phyloP scores from a whole-genome alignment of 2,797 vertebrate genomes.

The Myripristis jacobus region DNA sequence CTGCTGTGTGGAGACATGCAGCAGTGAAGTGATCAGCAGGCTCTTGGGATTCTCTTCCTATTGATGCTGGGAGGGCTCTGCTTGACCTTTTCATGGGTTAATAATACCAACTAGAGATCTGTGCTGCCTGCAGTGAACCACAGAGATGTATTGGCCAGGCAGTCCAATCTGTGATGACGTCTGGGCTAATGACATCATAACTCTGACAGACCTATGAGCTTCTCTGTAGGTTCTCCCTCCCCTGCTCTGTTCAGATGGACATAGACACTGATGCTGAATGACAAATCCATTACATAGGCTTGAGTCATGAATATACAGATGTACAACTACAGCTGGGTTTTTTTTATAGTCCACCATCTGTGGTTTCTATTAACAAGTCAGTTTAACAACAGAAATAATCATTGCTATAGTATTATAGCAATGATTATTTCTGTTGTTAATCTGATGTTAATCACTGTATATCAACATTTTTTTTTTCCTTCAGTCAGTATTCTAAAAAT shows the following conservation, averaged over 20 bases:
- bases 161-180: slow-evolving; percentile 4
- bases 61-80: not conserved
- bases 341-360: no score
- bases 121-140: not conserved
- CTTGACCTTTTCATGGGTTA: slow-evolving; percentile 7
- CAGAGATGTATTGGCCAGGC: not conserved
- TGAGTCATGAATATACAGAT: no score
- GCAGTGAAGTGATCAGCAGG: not conserved
- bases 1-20: slow-evolving; percentile 7
- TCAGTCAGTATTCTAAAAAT: no score
- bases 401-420: no score
- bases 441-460: no score
- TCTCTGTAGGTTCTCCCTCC: not conserved
- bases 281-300: no score
- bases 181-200: slow-evolving; percentile 25
- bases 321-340: no score
- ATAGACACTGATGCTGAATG: slow-evolving; percentile 1
- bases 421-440: no score
- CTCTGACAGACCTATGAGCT: not conserved
- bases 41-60: not conserved
- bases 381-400: no score
- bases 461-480: no score
- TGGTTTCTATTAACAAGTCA: no score
- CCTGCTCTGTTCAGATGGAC: not conserved
- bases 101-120: not conserved